Evolutionary conservation across 2,888 invertebrate genomes (phyloP).

Genomic region (Pteria penguin): DNA sequence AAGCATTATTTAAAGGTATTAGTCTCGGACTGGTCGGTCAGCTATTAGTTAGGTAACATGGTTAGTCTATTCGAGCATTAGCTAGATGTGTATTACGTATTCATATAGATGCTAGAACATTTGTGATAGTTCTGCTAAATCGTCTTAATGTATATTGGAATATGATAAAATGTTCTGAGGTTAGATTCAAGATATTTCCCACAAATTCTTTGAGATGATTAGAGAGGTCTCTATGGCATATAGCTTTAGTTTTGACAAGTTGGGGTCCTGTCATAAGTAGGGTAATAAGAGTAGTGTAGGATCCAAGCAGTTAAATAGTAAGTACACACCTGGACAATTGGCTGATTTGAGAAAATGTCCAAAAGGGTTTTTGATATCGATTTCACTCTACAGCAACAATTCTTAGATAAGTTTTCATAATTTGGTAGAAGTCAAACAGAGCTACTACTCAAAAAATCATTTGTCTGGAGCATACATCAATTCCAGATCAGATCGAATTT

Average conservation of each 20-base stretch:
- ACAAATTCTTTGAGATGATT: slow-evolving; percentile 5
- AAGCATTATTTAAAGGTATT: slow-evolving; percentile 6
- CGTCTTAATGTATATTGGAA: neutral
- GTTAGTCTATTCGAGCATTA: neutral
- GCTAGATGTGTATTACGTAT: neutral
- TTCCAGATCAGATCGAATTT: too few relatives aligned
- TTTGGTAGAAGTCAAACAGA: too few relatives aligned
- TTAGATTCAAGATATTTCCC: slow-evolving; percentile 10
- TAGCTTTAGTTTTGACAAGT: too few relatives aligned
- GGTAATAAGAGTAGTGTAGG: neutral
- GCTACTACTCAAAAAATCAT: too few relatives aligned
- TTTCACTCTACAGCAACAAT: too few relatives aligned
- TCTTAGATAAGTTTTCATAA: too few relatives aligned
- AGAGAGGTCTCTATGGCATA: neutral
- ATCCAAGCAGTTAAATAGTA: too few relatives aligned
- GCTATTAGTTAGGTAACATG: slow-evolving; percentile 10
- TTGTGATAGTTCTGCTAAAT: neutral
- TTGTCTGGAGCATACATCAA: too few relatives aligned
- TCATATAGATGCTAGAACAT: slow-evolving; percentile 2
- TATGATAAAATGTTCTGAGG: neutral
- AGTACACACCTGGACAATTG: too few relatives aligned
- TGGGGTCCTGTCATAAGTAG: too few relatives aligned
- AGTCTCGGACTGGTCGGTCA: neutral
- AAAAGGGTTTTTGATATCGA: too few relatives aligned
- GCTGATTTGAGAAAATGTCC: too few relatives aligned